A percentile compares a stretch with the other conserved stretches of the same genome.
Evolutionary conservation across 92 coral and sea anemone genomes (phyloP).

Genomic region (Phenganax marumi): DNA sequence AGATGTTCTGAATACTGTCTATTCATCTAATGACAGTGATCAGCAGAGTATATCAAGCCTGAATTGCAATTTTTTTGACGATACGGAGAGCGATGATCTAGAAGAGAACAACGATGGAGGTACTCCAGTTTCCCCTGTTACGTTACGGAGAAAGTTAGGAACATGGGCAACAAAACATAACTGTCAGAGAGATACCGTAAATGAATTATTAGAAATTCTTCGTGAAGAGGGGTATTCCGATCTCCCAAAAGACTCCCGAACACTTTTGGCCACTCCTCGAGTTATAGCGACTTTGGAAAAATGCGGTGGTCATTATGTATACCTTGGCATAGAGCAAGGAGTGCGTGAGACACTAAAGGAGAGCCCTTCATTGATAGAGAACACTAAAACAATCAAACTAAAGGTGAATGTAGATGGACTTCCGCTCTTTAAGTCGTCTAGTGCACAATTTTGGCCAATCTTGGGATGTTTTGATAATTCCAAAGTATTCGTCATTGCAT

Average conservation of each 20-base stretch:
- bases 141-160: not conserved
- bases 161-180: not conserved
- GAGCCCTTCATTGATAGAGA: too few species aligned
- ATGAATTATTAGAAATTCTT: not conserved
- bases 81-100: too few species aligned
- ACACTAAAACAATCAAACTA: not conserved
- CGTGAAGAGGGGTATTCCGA: not conserved
- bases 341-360: not conserved
- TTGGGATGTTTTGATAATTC: slow-evolving; percentile 3
- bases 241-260: slow-evolving; percentile 9
- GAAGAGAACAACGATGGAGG: not conserved
- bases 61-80: too few species aligned
- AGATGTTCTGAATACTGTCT: too few species aligned
- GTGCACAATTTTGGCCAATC: slow-evolving; percentile 12
- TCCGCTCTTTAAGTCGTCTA: slow-evolving; percentile 14
- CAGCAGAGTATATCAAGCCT: too few species aligned
- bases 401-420: not conserved
- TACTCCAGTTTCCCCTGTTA: not conserved
- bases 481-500: slow-evolving; percentile 1
- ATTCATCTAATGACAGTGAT: too few species aligned
- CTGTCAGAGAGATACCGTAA: not conserved
- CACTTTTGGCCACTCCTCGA: slow-evolving; percentile 3
- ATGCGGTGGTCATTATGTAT: not conserved
- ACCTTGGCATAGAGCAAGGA: slow-evolving; percentile 4
- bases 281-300: too few species aligned